Conservation (phyloP, 1,140 invertebrate species). For the Papilio dardanus region DNA sequence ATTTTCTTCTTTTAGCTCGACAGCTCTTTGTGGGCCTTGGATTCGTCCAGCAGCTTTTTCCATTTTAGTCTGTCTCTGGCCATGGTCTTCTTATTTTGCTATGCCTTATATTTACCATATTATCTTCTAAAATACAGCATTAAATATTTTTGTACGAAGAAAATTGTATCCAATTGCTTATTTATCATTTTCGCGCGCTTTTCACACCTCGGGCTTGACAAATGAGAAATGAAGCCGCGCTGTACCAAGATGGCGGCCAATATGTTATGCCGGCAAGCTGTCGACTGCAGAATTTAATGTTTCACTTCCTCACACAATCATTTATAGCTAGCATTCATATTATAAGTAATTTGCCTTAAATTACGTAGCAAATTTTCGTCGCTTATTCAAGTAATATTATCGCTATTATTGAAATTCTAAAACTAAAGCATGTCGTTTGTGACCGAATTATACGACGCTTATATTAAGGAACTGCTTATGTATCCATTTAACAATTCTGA, state of each 20-base stretch:
- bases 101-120: background rate
- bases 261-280: conserved; percentile 8
- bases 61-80: too few species aligned
- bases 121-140: background rate
- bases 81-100: too few species aligned
- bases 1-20: too few species aligned
- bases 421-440: background rate
- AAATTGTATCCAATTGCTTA: conserved; percentile 7
- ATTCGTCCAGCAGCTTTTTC: too few species aligned
- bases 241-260: conserved; percentile 16
- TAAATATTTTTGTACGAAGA: background rate
- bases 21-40: too few species aligned
- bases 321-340: background rate
- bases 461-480: too few species aligned
- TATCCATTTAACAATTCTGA: too few species aligned
- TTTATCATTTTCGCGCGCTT: conserved; percentile 24
- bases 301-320: background rate
- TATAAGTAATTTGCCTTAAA: background rate
- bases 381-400: background rate
- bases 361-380: background rate
- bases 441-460: too few species aligned
- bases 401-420: background rate
- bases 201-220: conserved; percentile 1
- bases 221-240: conserved; percentile 16
- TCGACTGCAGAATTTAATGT: conserved; percentile 24